A percentile compares a stretch with the other conserved stretches of the same genome.
Evolutionary conservation across 1,140 invertebrate species (phyloP).

Genomic region (Sminthurides bifidus): DNA sequence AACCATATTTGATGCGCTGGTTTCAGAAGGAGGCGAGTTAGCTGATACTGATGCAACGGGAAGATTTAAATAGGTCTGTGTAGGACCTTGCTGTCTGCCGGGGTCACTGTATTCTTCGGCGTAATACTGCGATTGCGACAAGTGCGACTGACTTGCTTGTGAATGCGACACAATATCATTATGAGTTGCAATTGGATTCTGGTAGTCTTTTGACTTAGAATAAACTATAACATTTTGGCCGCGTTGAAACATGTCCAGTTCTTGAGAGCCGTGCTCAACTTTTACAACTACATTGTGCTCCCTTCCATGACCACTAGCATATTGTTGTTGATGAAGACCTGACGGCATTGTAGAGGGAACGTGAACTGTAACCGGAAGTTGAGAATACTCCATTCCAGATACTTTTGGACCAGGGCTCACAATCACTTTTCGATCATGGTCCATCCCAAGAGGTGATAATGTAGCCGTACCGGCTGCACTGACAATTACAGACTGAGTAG

Average conservation of each 20-base stretch:
- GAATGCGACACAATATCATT: not conserved
- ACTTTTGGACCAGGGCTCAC: constrained; percentile 26
- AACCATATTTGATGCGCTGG: not conserved
- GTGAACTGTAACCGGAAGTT: constrained; percentile 23
- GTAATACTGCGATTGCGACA: constrained; percentile 26
- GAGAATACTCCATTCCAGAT: constrained; percentile 13
- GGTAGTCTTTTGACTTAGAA: constrained; percentile 21
- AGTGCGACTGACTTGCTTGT: constrained; percentile 8
- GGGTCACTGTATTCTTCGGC: not conserved
- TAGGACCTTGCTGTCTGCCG: not conserved
- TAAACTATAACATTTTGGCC: constrained; percentile 30
- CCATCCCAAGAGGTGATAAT: not conserved
- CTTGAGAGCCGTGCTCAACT: constrained; percentile 7
- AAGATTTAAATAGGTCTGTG: constrained; percentile 5
- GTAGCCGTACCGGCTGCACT: constrained; percentile 10
- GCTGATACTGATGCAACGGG: not conserved
- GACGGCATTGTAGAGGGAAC: constrained; percentile 9
- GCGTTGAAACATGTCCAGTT: constrained; percentile 7
- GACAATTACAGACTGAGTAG: constrained; percentile 28
- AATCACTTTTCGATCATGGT: constrained; percentile 24
- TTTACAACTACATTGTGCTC: constrained; percentile 26
- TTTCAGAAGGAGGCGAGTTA: not conserved
- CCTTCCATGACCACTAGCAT: not conserved
- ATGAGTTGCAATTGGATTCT: not conserved
- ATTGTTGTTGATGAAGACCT: constrained; percentile 2